Percentiles rank a stretch among this genome's conserved stretches.
phyloP scores from a whole-genome alignment of 2,113 vertebrate species.

The Anarhynchus alexandrinus region DNA sequence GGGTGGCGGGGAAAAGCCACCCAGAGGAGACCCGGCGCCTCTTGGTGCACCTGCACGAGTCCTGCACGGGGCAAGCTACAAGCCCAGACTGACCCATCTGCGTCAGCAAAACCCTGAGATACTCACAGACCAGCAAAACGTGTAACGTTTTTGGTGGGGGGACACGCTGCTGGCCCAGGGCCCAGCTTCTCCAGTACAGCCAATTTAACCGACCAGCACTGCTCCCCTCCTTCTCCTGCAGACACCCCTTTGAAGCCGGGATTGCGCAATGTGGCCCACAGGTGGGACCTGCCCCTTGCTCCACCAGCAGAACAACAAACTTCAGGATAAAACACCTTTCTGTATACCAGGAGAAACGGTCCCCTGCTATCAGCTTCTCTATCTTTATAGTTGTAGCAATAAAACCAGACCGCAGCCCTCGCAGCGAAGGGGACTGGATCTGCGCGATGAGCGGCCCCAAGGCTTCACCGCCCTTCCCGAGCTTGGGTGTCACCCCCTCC shows the following conservation, averaged over 20 bases:
- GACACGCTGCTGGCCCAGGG: not conserved
- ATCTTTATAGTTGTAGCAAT: not conserved
- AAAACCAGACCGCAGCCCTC: not conserved
- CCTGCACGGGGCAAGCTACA: not conserved
- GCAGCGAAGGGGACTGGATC: not conserved
- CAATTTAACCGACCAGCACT: not conserved
- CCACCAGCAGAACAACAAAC: not conserved
- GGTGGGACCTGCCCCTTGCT: not conserved
- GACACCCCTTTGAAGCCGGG: not conserved
- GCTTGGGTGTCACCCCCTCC: not conserved
- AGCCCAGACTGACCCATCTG: accelerated
- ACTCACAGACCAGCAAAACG: not conserved
- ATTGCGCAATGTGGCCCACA: not conserved
- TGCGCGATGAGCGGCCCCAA: accelerated
- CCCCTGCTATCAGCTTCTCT: not conserved
- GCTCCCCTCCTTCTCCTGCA: not conserved
- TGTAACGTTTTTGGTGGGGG: accelerated
- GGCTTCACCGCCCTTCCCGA: not conserved
- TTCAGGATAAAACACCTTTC: not conserved
- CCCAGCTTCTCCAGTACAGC: not conserved
- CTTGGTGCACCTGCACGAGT: accelerated
- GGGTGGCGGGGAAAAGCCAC: not conserved
- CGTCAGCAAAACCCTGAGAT: not conserved
- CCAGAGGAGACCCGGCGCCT: not conserved
- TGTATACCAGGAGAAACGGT: not conserved